Base-by-base conservation (phyloP, 2,888 invertebrate genomes). In the Nomada ferruginata region DNA sequence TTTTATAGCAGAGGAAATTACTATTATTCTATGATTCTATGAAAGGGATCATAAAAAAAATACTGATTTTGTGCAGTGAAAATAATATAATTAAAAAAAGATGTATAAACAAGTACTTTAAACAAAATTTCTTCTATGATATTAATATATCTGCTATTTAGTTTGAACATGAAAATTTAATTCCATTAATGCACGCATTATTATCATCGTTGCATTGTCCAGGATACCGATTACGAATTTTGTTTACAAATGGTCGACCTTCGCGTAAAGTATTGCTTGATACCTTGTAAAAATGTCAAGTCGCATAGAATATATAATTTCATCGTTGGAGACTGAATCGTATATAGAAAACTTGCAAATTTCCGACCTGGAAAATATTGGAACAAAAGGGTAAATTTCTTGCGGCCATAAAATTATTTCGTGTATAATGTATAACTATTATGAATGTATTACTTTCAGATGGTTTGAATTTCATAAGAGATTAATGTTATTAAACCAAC, bases 401-500 rank as follows among this genome's bases (percentile, higher is more conserved):
- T 42, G 9, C 57, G 11, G n/a, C 18, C 59, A 29, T 65, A 71
- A 64, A 20, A 18, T 13, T 44, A n/a, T 53, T 57, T 20, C 20
- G 26, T 71, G 23, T 20, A 20, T n/a, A 44, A 65, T 52, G 23
- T 50, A 29, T 7, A 13, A 20, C 36, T 53, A 29, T 55, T 61
- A 61, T 23, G 7, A 15, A 0, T 18, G 4, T 3, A 60, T 53
- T 69, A 65, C 79, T 87, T 93, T 87, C 81, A 97, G 97, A 71
- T 98, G 97, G 97, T 94, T 97, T 64, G 97, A 97, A 88, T 96
- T 96, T 94, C 98, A 98, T 91, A 96, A 97, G 91, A 95, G 96
- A 89, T 92, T 98, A 11, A 97, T 98, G 91, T 97, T 98, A 93
- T 93, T 98, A 15, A 97, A 97, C 91, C 98, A 98, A 93, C 97